These are phyloP conservation scores for Rapana venosa DNA, from an alignment of 2,888 invertebrate genomes.

Conservation along the genomic window DNA sequence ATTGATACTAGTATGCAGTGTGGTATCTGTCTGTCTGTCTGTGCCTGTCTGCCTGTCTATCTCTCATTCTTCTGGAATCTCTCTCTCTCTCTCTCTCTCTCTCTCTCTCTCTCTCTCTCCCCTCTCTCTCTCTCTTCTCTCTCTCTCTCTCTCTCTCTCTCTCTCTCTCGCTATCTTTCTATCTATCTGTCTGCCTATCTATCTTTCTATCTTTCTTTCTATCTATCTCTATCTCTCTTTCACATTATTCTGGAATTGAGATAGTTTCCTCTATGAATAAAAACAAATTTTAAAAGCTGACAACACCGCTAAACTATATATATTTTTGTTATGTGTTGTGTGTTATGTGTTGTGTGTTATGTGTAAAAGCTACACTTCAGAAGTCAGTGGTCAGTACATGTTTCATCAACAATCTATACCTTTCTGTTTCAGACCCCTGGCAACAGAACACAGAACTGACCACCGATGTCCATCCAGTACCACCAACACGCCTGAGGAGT, in stretches of 20 bases:
- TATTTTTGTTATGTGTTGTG: no score
- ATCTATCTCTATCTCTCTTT: background rate
- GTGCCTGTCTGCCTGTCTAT: background rate
- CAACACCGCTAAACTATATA: no score
- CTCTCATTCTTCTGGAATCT: background rate
- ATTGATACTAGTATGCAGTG: no score
- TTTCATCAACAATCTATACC: no score
- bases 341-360: no score
- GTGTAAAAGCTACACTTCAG: no score
- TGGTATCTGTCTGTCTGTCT: background rate
- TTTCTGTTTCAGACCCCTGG: no score
- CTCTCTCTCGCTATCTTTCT: background rate
- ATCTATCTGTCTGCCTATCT: background rate
- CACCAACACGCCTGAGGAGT: no score
- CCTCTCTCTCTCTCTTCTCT: background rate
- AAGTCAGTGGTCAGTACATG: no score
- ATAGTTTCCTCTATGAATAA: background rate
- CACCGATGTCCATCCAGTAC: no score
- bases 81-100: background rate
- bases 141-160: background rate
- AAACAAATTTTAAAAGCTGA: no score
- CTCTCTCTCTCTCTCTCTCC: background rate
- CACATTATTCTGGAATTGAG: background rate
- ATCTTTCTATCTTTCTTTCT: slow-evolving; percentile 4
- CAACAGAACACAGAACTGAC: no score